Percentiles rank a stretch among this genome's conserved stretches.
Conservation (phyloP, 2,888 invertebrate genomes). For the Oasisia sp. region DNA sequence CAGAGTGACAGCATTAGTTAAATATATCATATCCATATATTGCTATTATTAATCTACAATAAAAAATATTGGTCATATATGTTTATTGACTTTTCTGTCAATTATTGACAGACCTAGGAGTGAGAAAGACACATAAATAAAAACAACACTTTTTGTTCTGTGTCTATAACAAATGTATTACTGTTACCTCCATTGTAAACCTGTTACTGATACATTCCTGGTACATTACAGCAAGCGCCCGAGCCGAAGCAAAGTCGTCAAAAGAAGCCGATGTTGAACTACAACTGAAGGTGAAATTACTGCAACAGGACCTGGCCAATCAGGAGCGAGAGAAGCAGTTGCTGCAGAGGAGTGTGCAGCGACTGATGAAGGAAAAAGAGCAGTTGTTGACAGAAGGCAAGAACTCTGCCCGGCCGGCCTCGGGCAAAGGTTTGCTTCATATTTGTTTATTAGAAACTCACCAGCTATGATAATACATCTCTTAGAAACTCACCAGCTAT, state of each 20-base stretch:
- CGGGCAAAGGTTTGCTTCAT: not conserved
- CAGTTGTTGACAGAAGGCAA: slow-evolving; percentile 27
- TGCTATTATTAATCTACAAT: too few relatives aligned
- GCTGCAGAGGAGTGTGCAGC: slow-evolving; percentile 52
- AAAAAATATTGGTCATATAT: too few relatives aligned
- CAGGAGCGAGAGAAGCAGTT: slow-evolving; percentile 53
- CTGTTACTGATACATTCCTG: not conserved
- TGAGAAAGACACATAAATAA: too few relatives aligned
- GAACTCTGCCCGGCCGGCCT: not conserved
- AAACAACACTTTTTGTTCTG: not conserved
- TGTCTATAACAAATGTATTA: slow-evolving; percentile 21
- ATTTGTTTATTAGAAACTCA: too few relatives aligned
- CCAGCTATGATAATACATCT: not conserved
- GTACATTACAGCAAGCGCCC: not conserved
- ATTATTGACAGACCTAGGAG: too few relatives aligned
- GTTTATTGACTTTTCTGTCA: too few relatives aligned
- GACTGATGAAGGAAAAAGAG: slow-evolving; percentile 53
- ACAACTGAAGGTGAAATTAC: slow-evolving; percentile 45
- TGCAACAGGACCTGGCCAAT: slow-evolving; percentile 53
- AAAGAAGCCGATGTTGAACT: slow-evolving; percentile 48
- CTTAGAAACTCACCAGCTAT: too few relatives aligned
- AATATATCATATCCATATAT: too few relatives aligned
- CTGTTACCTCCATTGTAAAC: not conserved
- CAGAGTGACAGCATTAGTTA: too few relatives aligned
- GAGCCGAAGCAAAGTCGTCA: not conserved